A percentile compares a stretch with the other conserved stretches of the same genome.
Evolutionary conservation across 2,888 invertebrate genomes (phyloP).

Genomic region (Tiphia femorata): DNA sequence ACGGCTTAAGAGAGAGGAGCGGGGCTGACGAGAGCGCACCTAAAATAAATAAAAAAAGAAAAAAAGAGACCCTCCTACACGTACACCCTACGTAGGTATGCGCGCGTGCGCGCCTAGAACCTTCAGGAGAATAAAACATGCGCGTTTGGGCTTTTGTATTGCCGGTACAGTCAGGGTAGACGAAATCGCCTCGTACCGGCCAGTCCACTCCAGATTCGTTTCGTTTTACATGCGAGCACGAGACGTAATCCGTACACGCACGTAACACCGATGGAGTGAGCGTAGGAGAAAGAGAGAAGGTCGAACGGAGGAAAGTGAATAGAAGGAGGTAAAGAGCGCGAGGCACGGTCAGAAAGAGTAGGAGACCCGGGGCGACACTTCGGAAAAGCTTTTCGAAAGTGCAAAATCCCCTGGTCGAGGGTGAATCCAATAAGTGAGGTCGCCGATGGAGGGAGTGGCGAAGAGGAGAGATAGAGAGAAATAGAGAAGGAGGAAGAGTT

Average conservation of each 20-base stretch:
- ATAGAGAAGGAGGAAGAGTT: too few species aligned
- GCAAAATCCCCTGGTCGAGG: slow-evolving; percentile 40
- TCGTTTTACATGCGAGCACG: slow-evolving; percentile 11
- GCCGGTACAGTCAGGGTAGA: too few species aligned
- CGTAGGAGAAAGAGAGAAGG: too few species aligned
- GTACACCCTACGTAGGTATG: slow-evolving; percentile 7
- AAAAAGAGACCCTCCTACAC: neutral
- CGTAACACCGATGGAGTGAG: too few species aligned
- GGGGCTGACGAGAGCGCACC: too few species aligned
- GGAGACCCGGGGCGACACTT: slow-evolving; percentile 34
- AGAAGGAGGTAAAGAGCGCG: too few species aligned
- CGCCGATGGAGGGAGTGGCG: slow-evolving; percentile 4
- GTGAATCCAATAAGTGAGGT: slow-evolving; percentile 53
- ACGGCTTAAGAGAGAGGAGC: too few species aligned
- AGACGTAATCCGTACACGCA: slow-evolving; percentile 26
- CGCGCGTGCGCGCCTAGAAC: slow-evolving; percentile 1
- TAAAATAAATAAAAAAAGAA: neutral
- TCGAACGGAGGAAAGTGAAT: too few species aligned
- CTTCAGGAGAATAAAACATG: neutral
- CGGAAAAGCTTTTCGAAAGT: slow-evolving; percentile 40
- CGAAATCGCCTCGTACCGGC: too few species aligned
- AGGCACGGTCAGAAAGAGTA: slow-evolving; percentile 10
- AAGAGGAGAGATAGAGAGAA: neutral
- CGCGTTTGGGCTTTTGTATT: too few species aligned
- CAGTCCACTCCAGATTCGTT: too few species aligned